Percentiles rank a stretch among this genome's conserved stretches.
These are phyloP conservation scores for Talpa occidentalis DNA, from an alignment of 2,113 vertebrate genomes.

Conservation along the genomic window DNA sequence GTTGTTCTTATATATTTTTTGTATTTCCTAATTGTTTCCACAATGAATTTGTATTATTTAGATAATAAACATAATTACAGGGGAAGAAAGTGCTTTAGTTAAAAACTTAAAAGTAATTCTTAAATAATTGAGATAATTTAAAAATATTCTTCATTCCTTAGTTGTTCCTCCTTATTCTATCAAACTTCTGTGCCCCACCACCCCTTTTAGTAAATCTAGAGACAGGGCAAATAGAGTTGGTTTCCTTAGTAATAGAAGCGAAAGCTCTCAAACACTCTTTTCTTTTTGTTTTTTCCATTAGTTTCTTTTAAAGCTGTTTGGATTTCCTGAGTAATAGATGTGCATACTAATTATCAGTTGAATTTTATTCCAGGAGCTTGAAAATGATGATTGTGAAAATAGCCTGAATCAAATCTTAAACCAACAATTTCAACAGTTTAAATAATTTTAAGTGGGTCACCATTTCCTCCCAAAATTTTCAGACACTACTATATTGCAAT, in stretches of 20 bases:
- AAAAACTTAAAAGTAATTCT: neutral
- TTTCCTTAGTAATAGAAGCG: constrained; percentile 72
- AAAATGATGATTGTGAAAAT: constrained; percentile 36
- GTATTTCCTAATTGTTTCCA: neutral
- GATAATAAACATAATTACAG: neutral
- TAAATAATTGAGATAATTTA: neutral
- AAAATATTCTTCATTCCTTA: neutral
- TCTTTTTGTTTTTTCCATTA: neutral
- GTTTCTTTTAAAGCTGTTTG: neutral
- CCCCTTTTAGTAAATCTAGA: neutral
- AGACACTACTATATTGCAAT: neutral
- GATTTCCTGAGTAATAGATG: constrained; percentile 17
- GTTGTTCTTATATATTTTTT: neutral
- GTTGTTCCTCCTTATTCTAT: neutral
- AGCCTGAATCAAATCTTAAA: neutral
- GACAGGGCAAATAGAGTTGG: constrained; percentile 38
- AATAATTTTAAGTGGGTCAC: constrained; percentile 43
- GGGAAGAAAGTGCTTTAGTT: neutral
- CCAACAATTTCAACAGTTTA: constrained; percentile 12
- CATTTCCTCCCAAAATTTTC: neutral
- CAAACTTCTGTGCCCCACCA: neutral
- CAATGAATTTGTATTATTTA: neutral
- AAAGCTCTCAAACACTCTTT: constrained; percentile 56
- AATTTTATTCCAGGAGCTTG: neutral
- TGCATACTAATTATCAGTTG: constrained; percentile 47